Evolutionary conservation across 2,113 vertebrate genomes (phyloP), one percentile per base, ranked within the genome.

Genomic region (Aptenodytes forsteri): DNA sequence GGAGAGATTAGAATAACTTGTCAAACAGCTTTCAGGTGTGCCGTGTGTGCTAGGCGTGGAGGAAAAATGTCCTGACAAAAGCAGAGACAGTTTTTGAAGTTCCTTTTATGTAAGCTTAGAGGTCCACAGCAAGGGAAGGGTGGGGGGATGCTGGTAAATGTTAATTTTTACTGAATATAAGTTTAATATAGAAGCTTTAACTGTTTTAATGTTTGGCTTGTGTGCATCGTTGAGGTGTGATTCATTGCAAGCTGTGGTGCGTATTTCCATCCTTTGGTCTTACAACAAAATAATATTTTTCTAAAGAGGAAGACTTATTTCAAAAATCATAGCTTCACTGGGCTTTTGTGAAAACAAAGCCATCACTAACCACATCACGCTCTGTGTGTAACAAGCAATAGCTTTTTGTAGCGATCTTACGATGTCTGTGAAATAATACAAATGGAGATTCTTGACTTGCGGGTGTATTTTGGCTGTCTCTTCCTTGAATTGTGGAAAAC

Each of bases 1-100:
- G 73, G 25, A 69, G 93, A 96, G 94, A 93, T 97, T 82, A 96
- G 93, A 95, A 94, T 89, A 97, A 97, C 95, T 96, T 84, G 97
- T 95, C 93, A 10, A 15, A 23, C 94, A 65, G 91, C 96, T 97
- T 97, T 87, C 89, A 96, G 94, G 95, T 89, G 91, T 92, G 95
- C 76, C 87, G 32, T 26, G 40, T 88, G 65, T 69, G 44, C 38
- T 72, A 97, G 94, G 94, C 6, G 81, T 96, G 93, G 96, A 96
- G 87, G 81, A 94, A 95, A 56, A 92, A 91, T 49, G 81, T 76
- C 87, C 87, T 89, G 94, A 96, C 94, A 87, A 89, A 97, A 92
- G 89, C 91, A 72, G 56, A 93, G 96, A 69, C 70, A 27, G 70
- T 38, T 96, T 93, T 96, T 95, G 96, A 96, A 95, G 93, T 93